Base-by-base conservation (phyloP, 1,140 invertebrate species). In the Philaenus spumarius region DNA sequence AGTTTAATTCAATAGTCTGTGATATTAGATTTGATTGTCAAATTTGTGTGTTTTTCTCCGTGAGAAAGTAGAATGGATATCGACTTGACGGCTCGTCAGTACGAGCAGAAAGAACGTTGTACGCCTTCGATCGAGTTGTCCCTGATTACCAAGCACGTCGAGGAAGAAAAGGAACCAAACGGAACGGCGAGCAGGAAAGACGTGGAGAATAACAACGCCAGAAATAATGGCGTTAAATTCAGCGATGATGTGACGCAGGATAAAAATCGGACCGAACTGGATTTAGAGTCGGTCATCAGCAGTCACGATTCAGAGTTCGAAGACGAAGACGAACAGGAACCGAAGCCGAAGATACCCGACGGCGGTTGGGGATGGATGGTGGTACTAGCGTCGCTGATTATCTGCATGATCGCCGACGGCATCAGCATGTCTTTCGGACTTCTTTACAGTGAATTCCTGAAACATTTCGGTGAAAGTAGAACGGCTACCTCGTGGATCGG, bases 381-480 rank as follows among this genome's bases (percentile, higher is more conserved):
- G 1, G 91, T 95, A 0, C 70, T 85, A 3, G 82, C 90, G 0
- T 91, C 90, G 0, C 80, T 96, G 54, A 68, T 94, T 34, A 85
- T 94, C 40, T 92, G 90, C 22, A 82, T 95, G 73, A 89, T 97
- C 15, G 90, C 92, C n/a, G 95, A 97, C 71, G 95, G 94, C 0
- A 85, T 97, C 9, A 91, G 90, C 26, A 95, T 95, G 68, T 93
- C 92, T 0, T 95, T 96, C 70, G 94, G 94, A 0, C 73, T 96
- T 0, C 80, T 97, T n/a, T 93, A 90, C 66, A 85, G 87, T 0
- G 86, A 95, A 66, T 89, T 97, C 66, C 73, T 93, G n/a, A 77
- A 85, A 4, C 84, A 94, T 66, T 97, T 95, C 69, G 76, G 80
- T 7, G 85, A 86, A 37, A 85, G 82, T 26, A 90, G 90, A 64